Conservation (phyloP, 2,888 invertebrate species). For the Morpho deidamia region DNA sequence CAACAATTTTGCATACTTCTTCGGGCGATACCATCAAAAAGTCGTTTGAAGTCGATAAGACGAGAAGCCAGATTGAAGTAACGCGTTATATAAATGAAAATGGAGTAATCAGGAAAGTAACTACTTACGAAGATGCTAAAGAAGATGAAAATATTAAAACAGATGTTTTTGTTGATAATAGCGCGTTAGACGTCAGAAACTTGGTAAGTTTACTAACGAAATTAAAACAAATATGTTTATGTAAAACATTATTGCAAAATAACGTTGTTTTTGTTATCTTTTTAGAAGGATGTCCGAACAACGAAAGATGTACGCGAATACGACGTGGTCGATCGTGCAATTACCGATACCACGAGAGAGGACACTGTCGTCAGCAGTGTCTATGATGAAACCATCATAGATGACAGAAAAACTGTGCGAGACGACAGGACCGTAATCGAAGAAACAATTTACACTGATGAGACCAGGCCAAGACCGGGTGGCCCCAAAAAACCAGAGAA, state of each 20-base stretch:
- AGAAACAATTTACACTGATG: slow-evolving; percentile 56
- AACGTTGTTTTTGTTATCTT: slow-evolving; percentile 14
- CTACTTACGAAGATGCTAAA: slow-evolving; percentile 73
- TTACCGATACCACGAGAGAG: slow-evolving; percentile 64
- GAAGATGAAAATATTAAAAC: slow-evolving; percentile 71
- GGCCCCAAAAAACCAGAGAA: slow-evolving; percentile 69
- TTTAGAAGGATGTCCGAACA: slow-evolving; percentile 72
- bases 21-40: slow-evolving; percentile 61
- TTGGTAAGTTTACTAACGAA: slow-evolving; percentile 51
- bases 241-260: neutral
- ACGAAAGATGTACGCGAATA: slow-evolving; percentile 67
- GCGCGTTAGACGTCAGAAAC: slow-evolving; percentile 72
- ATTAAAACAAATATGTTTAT: neutral
- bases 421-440: slow-evolving; percentile 62
- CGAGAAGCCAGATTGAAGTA: slow-evolving; percentile 71
- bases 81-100: slow-evolving; percentile 70
- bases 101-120: slow-evolving; percentile 67
- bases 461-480: slow-evolving; percentile 56
- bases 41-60: slow-evolving; percentile 67
- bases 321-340: slow-evolving; percentile 72
- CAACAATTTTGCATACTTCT: slow-evolving; percentile 51
- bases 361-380: slow-evolving; percentile 64
- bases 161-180: slow-evolving; percentile 73
- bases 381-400: slow-evolving; percentile 66
- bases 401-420: slow-evolving; percentile 65